These are phyloP conservation scores for Cuculus canorus DNA, from an alignment of 2,797 vertebrate species.

Conservation along the genomic window DNA sequence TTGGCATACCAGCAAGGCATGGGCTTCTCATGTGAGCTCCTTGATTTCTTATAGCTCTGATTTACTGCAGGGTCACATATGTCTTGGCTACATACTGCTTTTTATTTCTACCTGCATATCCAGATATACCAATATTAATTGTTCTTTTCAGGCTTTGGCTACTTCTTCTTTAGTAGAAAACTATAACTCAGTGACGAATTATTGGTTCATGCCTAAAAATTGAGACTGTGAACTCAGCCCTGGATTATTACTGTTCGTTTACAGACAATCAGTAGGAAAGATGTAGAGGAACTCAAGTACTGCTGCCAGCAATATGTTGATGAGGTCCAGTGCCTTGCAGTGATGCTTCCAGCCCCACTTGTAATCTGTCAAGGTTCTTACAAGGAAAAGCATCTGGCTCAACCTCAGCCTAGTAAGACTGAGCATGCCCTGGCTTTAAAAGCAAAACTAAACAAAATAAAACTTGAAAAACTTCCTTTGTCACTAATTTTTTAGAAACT, in stretches of 20 bases:
- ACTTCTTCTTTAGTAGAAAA: background rate
- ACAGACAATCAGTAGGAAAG: constrained; percentile 2
- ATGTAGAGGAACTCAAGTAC: background rate
- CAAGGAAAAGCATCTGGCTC: constrained; percentile 18
- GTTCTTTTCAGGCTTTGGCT: background rate
- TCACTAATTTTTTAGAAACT: background rate
- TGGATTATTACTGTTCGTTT: constrained; percentile 16
- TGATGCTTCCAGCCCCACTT: background rate
- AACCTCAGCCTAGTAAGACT: background rate
- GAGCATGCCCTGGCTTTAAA: background rate
- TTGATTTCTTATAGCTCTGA: background rate
- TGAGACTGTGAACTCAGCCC: background rate
- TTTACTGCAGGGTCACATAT: constrained; percentile 14
- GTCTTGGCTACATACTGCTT: background rate
- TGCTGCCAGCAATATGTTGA: constrained; percentile 31
- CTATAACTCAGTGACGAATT: background rate
- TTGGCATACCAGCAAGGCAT: background rate
- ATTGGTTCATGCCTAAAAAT: background rate
- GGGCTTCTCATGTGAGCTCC: background rate
- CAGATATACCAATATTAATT: background rate
- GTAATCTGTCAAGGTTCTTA: background rate
- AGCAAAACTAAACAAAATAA: background rate
- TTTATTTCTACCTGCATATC: background rate
- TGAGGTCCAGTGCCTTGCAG: background rate
- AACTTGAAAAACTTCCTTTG: background rate